phyloP scores from a whole-genome alignment of 1,140 invertebrate species.

The Zaprionus capensis region DNA sequence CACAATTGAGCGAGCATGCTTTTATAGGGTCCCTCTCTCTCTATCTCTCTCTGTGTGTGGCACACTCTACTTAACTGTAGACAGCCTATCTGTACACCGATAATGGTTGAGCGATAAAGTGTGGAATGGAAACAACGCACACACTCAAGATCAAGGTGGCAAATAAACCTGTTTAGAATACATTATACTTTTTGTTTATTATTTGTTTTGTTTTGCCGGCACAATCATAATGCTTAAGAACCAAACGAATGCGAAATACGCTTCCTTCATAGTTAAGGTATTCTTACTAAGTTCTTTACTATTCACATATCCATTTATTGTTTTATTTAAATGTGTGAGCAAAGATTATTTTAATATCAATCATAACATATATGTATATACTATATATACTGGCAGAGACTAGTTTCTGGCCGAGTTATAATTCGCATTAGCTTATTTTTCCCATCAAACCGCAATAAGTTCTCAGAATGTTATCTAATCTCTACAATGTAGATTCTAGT shows the following conservation, averaged over 20 bases:
- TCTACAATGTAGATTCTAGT: not conserved
- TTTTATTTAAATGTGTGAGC: not conserved
- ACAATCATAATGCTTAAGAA: not conserved
- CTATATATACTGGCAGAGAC: not conserved
- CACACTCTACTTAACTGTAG: not conserved
- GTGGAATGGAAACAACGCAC: slow-evolving; percentile 10
- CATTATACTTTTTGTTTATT: slow-evolving; percentile 10
- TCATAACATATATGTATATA: not conserved
- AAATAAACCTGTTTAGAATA: slow-evolving; percentile 20
- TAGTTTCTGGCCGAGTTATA: not conserved
- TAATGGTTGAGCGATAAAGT: slow-evolving; percentile 21
- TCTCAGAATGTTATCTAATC: not conserved
- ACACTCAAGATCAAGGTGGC: not conserved
- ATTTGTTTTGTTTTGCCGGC: not conserved
- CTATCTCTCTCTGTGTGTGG: not conserved
- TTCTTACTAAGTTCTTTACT: not conserved
- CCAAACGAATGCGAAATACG: not conserved
- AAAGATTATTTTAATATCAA: not conserved
- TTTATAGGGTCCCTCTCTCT: slow-evolving; percentile 26
- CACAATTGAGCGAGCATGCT: not conserved
- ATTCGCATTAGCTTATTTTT: not conserved
- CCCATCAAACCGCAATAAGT: not conserved
- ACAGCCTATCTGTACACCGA: slow-evolving; percentile 6
- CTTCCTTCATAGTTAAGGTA: not conserved
- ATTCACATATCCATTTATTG: not conserved